Evolutionary conservation across 1,140 invertebrate species (phyloP).

Genomic region (Atopsyche davidsoni): DNA sequence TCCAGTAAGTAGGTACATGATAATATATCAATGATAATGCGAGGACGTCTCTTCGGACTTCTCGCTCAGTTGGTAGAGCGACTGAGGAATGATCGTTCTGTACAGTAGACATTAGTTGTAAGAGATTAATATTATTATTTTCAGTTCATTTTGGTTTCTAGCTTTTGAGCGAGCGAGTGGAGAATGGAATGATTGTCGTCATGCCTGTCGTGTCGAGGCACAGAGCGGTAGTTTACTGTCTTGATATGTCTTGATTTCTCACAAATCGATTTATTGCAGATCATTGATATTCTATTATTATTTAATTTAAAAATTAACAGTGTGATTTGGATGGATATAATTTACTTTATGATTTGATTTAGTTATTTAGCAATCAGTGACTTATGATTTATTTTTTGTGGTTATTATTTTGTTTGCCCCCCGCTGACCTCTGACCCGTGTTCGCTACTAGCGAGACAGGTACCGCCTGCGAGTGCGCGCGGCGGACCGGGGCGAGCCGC

Average conservation of each 20-base stretch:
- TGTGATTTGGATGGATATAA: slow-evolving; percentile 27
- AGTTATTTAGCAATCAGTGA: slow-evolving; percentile 31
- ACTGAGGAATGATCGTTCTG: slow-evolving; percentile 27
- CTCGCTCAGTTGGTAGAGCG: slow-evolving; percentile 21
- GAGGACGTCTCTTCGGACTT: slow-evolving; percentile 22
- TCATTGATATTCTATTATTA: slow-evolving; percentile 29
- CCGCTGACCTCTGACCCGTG: slow-evolving; percentile 50
- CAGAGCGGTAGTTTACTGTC: slow-evolving; percentile 28
- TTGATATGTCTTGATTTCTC: slow-evolving; percentile 29
- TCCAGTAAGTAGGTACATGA: slow-evolving; percentile 68
- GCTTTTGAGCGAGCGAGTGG: slow-evolving; percentile 25
- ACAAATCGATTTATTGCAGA: slow-evolving; percentile 25
- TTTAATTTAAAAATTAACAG: slow-evolving; percentile 25
- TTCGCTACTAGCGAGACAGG: slow-evolving; percentile 75
- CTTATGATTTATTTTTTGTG: slow-evolving; percentile 30
- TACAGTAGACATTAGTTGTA: slow-evolving; percentile 28
- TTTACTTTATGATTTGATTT: slow-evolving; percentile 33
- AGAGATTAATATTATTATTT: slow-evolving; percentile 22
- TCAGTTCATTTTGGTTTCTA: slow-evolving; percentile 24
- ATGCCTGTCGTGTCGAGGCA: slow-evolving; percentile 24
- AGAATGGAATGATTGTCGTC: slow-evolving; percentile 24
- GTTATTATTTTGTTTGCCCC: slow-evolving; percentile 37
- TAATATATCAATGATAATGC: slow-evolving; percentile 24
- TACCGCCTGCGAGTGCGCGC: slow-evolving; percentile 90
- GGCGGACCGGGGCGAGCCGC: slow-evolving; percentile 82